Percentiles rank a stretch among this genome's conserved stretches.
These are phyloP conservation scores for Marmota monax DNA, from an alignment of 2,113 vertebrate species.

Conservation along the genomic window DNA sequence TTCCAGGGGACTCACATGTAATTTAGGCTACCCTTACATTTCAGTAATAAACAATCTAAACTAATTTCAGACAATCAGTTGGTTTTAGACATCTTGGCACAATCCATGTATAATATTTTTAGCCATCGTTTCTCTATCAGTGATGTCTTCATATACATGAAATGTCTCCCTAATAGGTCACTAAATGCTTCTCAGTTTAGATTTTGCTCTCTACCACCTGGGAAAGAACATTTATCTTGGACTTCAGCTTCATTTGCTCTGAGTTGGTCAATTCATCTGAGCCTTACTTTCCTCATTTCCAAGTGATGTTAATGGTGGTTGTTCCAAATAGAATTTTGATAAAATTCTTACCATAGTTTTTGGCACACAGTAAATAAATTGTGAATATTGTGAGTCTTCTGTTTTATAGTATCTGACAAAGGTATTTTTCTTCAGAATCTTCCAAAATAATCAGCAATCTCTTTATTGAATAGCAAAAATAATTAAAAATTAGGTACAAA, in stretches of 20 bases:
- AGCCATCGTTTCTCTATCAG: neutral
- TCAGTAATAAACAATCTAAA: neutral
- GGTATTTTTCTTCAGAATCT: neutral
- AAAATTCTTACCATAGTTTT: neutral
- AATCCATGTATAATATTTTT: neutral
- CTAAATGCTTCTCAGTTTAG: neutral
- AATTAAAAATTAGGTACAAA: neutral
- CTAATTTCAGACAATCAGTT: neutral
- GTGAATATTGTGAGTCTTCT: constrained; percentile 7
- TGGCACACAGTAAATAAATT: neutral
- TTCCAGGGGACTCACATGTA: neutral
- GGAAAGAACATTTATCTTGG: neutral
- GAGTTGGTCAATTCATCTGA: neutral
- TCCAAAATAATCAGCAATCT: neutral
- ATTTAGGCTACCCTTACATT: neutral
- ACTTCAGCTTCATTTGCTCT: neutral
- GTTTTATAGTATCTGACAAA: neutral
- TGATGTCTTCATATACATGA: neutral
- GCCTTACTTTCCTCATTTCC: neutral
- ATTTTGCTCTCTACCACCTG: neutral
- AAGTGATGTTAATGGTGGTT: neutral
- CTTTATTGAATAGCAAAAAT: constrained; percentile 19
- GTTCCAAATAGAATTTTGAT: constrained; percentile 11
- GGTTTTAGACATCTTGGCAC: neutral
- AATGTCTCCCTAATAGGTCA: neutral